Conservation (phyloP, 2,888 invertebrate species). For the Sisyra nigra region DNA sequence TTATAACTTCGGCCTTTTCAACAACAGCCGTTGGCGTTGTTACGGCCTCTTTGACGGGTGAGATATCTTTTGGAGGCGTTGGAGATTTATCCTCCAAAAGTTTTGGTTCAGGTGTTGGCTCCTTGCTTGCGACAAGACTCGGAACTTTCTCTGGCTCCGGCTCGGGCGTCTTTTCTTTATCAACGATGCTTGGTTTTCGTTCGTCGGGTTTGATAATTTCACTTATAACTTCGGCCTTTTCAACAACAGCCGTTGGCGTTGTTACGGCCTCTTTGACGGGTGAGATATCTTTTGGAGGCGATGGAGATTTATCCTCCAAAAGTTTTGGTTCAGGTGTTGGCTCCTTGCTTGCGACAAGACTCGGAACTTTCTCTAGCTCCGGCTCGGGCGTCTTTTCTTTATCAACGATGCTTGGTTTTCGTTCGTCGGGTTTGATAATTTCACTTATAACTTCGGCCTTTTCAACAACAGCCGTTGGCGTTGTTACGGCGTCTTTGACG, state of each 20-base stretch:
- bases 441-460: conserved; percentile 3
- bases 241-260: conserved; percentile 11
- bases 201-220: no score
- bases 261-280: conserved; percentile 2
- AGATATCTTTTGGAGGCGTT: no score
- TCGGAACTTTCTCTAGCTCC: conserved; percentile 1
- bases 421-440: not conserved
- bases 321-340: conserved; percentile 1
- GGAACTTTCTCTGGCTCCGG: conserved; percentile 3
- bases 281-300: not conserved
- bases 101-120: conserved; percentile 1
- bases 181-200: conserved; percentile 6
- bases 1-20: conserved; percentile 8
- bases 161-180: conserved; percentile 8
- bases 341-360: not conserved
- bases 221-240: conserved; percentile 5
- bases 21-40: conserved; percentile 10
- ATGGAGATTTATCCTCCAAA: conserved; percentile 1
- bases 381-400: conserved; percentile 6
- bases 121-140: not conserved
- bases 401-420: not conserved
- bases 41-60: conserved; percentile 2
- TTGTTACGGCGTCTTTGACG: not conserved
- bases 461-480: not conserved
- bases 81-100: no score